phyloP scores from a whole-genome alignment of 30 jellyfish, hydroid and myxozoan species.

The Aurelia sp. region DNA sequence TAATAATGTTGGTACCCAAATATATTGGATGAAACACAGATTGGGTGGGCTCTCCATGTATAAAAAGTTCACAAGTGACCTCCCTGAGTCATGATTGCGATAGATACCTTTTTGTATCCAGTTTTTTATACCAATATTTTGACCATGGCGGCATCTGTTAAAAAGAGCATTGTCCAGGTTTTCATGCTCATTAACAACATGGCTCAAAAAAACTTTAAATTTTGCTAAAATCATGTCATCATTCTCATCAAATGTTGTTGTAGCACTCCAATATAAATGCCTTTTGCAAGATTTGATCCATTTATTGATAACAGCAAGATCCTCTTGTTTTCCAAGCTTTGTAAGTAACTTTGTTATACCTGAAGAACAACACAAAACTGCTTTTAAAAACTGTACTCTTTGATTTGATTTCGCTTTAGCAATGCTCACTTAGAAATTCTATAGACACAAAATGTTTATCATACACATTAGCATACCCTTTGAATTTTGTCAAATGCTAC shows the following conservation, averaged over 20 bases:
- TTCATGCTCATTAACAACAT: constrained; percentile 44
- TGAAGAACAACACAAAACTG: background rate
- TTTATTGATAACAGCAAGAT: constrained; percentile 1
- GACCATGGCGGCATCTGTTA: constrained; percentile 35
- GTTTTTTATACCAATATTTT: background rate
- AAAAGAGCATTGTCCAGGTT: constrained; percentile 16
- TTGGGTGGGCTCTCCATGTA: too few relatives aligned
- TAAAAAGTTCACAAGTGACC: background rate
- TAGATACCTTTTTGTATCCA: constrained; percentile 37
- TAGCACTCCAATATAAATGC: constrained; percentile 59
- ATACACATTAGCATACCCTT: too few relatives aligned
- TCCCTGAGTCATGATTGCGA: too few relatives aligned
- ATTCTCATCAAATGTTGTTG: constrained; percentile 43
- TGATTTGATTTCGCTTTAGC: too few relatives aligned
- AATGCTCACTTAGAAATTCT: too few relatives aligned
- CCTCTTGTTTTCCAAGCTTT: constrained; percentile 31
- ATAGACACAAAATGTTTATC: too few relatives aligned
- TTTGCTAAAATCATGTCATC: constrained; percentile 54
- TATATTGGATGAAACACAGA: too few relatives aligned
- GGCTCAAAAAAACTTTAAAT: constrained; percentile 23
- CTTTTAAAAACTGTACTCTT: too few relatives aligned
- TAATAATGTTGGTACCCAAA: too few relatives aligned
- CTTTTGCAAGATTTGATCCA: constrained; percentile 42
- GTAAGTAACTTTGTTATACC: constrained; percentile 19
- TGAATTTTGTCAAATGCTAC: too few relatives aligned